Evolutionary conservation across 2,113 vertebrate genomes (phyloP), one percentile per base, ranked within the genome.

Genomic region (Lonchura striata): DNA sequence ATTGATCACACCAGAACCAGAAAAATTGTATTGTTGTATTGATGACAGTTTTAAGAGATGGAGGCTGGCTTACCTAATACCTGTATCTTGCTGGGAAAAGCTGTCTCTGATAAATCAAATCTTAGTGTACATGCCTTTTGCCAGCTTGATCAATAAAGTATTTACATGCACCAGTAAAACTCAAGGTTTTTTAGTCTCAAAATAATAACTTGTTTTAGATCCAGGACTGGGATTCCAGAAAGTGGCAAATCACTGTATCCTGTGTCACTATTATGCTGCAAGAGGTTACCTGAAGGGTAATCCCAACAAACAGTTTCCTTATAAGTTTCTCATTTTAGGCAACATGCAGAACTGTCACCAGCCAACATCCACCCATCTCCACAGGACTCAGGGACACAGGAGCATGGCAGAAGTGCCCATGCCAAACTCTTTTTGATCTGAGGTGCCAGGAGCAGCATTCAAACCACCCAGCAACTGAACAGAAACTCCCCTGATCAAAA

Each of bases 131-230:
- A 25, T 15, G 18, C 39, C n/a, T 96, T 92, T 89, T 93, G 80
- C 71, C 39, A 92, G 82, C 31, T 94, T 86, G 65, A 96, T 97
- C 91, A 33, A 89, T 97, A 93, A 5, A 72, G 52, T 93, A 88
- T 97, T 97, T 94, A 95, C 81, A 97, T 96, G 92, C 82, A 94
- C 76, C 90, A 80, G 70, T 89, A 92, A 94, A 94, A 94, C 19
- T 0, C 52, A 56, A 42, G 60, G 31, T 6, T 96, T 96, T 90
- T 92, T 83, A 81, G 50, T 88, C 84, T 84, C 66, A 87, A 25
- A 92, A 91, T 64, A 93, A 80, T 61, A 90, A 72, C 74, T 86
- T 78, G 33, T 16, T 93, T 94, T 92, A 86, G 54, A 71, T 71
- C 60, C 82, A 94, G 79, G 56, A 27, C 79, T 53, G 23, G 17